Base-by-base conservation (phyloP, 2,888 invertebrate species). In the Ligdia adustata region DNA sequence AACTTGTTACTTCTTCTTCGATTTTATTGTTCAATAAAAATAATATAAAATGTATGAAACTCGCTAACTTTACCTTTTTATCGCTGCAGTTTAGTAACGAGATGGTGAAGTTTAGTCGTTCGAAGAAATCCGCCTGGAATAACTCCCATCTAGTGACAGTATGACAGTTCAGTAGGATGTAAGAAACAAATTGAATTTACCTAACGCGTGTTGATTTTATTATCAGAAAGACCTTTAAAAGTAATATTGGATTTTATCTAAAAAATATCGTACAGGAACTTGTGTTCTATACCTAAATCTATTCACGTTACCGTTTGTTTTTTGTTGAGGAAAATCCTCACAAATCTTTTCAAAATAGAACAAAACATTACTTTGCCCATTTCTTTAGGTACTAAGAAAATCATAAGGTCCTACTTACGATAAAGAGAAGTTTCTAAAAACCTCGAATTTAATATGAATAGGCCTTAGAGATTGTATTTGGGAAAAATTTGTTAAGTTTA, bases 281-380 rank as follows among this genome's bases (percentile, higher is more conserved):
- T 52, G 44, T 50, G 34, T 33, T 40, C n/a, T n/a, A n/a, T n/a
- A n/a, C n/a, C n/a, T n/a, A n/a, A n/a, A 45, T 28, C 41, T 51
- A 48, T 56, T 47, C 43, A 50, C 45, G 18, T 45, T 34, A 29
- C 34, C 34, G 16, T 45, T 39, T 27, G 33, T 46, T 42, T 40
- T 47, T 41, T 22, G 24, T 11, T 41, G 31, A 32, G 33, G 22
- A 32, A 35, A 46, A 32, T 41, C 33, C 22, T 26, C 4, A 29
- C 26, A 12, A 35, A 7, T 32, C 16, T 24, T 18, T 14, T 11
- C 22, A 12, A 16, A 37, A 11, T 35, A 31, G 13, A 29, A 27
- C n/a, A 18, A 27, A 29, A 14, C 34, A 16, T 18, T 34, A 42
- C 33, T 34, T 33, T 11, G 27, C 37, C n/a, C 20, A 35, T 14